Evolutionary conservation across 2,888 invertebrate genomes (phyloP), one percentile per base, ranked within the genome.

Genomic region (Drosophila kanekoi): DNA sequence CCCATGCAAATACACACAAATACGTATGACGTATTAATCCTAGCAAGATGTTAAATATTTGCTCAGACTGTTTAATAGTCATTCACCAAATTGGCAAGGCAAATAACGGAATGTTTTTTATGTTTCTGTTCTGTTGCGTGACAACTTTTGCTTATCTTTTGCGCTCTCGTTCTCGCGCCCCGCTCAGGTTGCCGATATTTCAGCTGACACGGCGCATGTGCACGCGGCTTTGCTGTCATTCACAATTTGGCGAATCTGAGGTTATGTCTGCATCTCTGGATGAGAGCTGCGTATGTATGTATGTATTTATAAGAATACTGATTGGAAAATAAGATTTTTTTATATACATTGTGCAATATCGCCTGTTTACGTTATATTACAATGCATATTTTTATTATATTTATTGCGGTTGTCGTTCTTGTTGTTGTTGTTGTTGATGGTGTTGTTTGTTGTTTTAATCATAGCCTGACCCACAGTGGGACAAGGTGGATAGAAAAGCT

Each of bases 61-160:
- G 71, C 56, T 45, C 77, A 85, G 87, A 71, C 71, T 87, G 84
- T 74, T 72, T 72, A 84, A 81, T 67, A 81, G 67, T 82, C 72
- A 71, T 79, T 63, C 52, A 71, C 49, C 56, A 79, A 82, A 82
- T 78, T 75, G 69, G 48, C 68, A 71, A 44, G 33, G 48, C 43
- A 80, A 86, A 82, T 70, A 81, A 32, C 53, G 28, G 51, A 68
- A 63, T 68, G 47, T 74, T 66, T 53, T 73, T 62, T 47, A 58
- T 70, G 57, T 68, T 80, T 67, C 66, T n/a, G 66, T 70, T 77
- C 62, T 37, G 23, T 65, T 56, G 65, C 47, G 58, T 70, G 64
- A 74, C 54, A 41, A 51, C 38, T 43, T 68, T 48, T 38, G 40
- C 44, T 48, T 52, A 66, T 56, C 51, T 56, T 0, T 43, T 23